These are phyloP conservation scores for Pogonocichla stellata DNA, from an alignment of 2,113 vertebrate species.

Conservation along the genomic window DNA sequence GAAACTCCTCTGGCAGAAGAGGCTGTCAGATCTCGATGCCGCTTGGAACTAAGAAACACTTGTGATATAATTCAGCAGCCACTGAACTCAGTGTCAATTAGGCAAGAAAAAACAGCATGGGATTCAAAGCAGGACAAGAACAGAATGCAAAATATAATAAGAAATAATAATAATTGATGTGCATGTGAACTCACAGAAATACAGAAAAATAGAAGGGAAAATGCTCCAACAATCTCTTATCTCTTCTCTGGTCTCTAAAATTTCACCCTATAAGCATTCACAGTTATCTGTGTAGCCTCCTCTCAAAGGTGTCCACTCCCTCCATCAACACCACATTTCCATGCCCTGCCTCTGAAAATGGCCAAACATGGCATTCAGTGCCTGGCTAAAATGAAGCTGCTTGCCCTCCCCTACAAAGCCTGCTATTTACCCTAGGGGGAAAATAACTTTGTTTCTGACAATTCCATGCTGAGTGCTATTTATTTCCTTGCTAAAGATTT, in stretches of 20 bases:
- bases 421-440: neutral
- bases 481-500: neutral
- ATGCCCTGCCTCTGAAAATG: neutral
- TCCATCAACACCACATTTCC: neutral
- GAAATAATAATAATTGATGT: neutral
- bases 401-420: neutral
- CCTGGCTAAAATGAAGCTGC: rapidly evolving
- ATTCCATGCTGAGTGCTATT: neutral
- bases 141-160: neutral
- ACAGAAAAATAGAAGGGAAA: neutral
- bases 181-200: neutral
- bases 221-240: rapidly evolving
- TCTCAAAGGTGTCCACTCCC: neutral
- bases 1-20: neutral
- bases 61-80: neutral
- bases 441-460: neutral
- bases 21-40: neutral
- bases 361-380: neutral
- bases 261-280: neutral
- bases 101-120: neutral
- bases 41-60: neutral
- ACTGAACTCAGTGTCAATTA: neutral
- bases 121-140: neutral
- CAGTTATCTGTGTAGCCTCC: neutral
- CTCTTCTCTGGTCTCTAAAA: neutral